Evolutionary conservation across 2,797 vertebrate species (phyloP), one percentile per base, ranked within the genome.

Genomic region (Lagothrix lagotricha): DNA sequence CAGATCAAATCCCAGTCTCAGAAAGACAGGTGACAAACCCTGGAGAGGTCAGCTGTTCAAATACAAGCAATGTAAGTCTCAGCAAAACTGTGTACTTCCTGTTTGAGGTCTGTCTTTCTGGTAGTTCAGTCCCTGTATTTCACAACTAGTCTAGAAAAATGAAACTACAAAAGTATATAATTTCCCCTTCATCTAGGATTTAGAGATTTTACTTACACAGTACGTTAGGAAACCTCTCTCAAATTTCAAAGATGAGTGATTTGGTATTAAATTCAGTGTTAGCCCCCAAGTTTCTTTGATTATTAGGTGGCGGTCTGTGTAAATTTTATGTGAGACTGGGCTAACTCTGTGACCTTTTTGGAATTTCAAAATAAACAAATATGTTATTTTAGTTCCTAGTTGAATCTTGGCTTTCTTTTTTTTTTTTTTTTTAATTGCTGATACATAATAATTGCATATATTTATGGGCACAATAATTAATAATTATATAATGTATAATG

Each of bases 121-220:
- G 39, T 85, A 76, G 58, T 90, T 93, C 14, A 94, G 6, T 82
- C 91, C n/a, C n/a, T 75, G 2, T 82, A 83, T 91, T 88, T 96
- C 52, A 84, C 33, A 96, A 86, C 58, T 64, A 88, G 72, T 90
- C 44, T 93, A 82, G 61, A 95, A 88, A 93, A 95, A 52, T 67
- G 88, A 90, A 95, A 92, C 54, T 90, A 54, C 33, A 83, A n/a
- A 64, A 75, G 61, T 79, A 73, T 12, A 22, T 67, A 24, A 93
- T 70, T 93, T 86, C 20, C 22, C 28, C 33, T 82, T 89, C 83
- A 79, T 85, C 33, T 89, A 19, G 22, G 81, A 88, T 22, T 89
- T 33, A 93, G 39, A 90, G 50, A 90, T 94, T 95, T 94, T 79
- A 54, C 70, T 92, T 50, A 79, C 22, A 64, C 41, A 81, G 28